These are phyloP conservation scores for Belonocnema kinseyi DNA, from an alignment of 1,140 invertebrate species.

Conservation along the genomic window DNA sequence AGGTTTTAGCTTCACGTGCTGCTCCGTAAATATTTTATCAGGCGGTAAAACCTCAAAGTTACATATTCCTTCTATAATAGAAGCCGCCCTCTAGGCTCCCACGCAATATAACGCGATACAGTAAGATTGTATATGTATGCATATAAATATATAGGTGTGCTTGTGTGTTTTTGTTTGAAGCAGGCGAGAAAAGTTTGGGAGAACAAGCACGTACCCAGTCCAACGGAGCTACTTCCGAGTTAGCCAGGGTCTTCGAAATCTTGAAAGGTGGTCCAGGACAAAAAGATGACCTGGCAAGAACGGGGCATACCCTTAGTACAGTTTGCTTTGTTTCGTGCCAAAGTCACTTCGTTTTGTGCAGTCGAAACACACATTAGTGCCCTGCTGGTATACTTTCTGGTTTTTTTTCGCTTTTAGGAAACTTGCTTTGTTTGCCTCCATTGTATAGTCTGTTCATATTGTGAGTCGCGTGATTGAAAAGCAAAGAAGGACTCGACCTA, in stretches of 20 bases:
- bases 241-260: constrained; percentile 18
- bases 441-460: constrained; percentile 12
- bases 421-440: background rate
- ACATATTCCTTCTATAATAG: constrained; percentile 26
- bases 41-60: constrained; percentile 29
- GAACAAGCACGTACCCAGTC: constrained; percentile 26
- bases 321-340: constrained; percentile 26
- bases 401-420: constrained; percentile 3
- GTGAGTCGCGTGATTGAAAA: constrained; percentile 1
- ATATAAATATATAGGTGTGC: background rate
- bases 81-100: constrained; percentile 12
- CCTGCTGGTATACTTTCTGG: background rate
- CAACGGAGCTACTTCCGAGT: background rate
- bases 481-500: background rate
- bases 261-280: constrained; percentile 19
- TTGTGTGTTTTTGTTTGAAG: background rate
- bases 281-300: constrained; percentile 18
- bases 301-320: background rate
- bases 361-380: constrained; percentile 2
- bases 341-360: constrained; percentile 17
- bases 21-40: constrained; percentile 28
- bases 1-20: constrained; percentile 23
- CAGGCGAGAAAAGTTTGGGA: constrained; percentile 7
- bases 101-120: background rate
- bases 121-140: background rate